Percentiles rank a stretch among this genome's conserved stretches.
Evolutionary conservation across 2,797 vertebrate species (phyloP).

Genomic region (Crenichthys baileyi): DNA sequence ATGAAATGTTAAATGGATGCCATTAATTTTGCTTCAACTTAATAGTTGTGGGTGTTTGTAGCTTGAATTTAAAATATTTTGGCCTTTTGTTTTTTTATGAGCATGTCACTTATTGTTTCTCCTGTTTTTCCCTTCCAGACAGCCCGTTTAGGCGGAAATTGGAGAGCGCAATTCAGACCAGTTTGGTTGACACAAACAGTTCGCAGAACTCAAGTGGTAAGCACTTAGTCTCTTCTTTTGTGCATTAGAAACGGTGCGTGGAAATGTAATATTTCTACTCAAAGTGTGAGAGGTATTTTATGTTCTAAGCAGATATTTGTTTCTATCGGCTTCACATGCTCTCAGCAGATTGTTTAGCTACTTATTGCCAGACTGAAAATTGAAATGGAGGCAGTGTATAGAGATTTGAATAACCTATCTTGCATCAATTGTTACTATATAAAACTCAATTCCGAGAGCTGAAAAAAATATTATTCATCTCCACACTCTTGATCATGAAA

Average conservation of each 20-base stretch:
- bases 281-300: constrained; percentile 37
- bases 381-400: constrained; percentile 35
- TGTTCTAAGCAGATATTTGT: constrained; percentile 34
- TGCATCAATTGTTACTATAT: constrained; percentile 47
- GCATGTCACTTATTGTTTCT: constrained; percentile 46
- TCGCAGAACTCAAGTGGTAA: constrained; percentile 98
- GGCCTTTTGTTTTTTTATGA: constrained; percentile 13
- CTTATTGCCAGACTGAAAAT: constrained; percentile 33
- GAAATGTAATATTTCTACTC: constrained; percentile 48
- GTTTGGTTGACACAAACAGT: constrained; percentile 94
- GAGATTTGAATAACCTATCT: constrained; percentile 52
- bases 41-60: constrained; percentile 21
- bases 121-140: constrained; percentile 80
- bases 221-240: constrained; percentile 63
- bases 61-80: constrained; percentile 37
- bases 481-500: constrained; percentile 21
- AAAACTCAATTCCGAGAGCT: constrained; percentile 41
- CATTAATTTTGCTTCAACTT: constrained; percentile 34
- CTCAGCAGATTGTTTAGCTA: constrained; percentile 31
- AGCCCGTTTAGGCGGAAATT: constrained; percentile 90
- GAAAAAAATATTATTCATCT: constrained; percentile 38
- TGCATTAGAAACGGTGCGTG: constrained; percentile 28
- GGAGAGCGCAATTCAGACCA: constrained; percentile 91
- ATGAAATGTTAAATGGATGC: constrained; percentile 45
- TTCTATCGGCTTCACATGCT: background rate